Evolutionary conservation across 2,797 vertebrate species (phyloP), one percentile per base, ranked within the genome.

Genomic region (Chromobotia macracanthus): DNA sequence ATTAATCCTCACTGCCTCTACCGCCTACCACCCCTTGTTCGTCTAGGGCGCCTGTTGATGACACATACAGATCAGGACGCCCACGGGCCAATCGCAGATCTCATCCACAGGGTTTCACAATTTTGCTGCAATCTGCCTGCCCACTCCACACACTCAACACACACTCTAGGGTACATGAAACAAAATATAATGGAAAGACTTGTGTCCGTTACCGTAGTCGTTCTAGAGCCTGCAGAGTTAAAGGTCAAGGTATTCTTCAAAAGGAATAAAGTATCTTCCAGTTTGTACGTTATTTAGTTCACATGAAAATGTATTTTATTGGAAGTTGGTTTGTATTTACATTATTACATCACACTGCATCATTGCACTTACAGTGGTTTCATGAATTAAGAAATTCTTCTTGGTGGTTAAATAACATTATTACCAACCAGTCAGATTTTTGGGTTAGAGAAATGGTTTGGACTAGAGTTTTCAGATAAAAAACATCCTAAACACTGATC

Each of bases 31-130:
- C 23, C n/a, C 73, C 48, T 9, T 8, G 35, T 75, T 71, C 78
- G 72, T 76, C 66, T 35, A 53, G 63, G 81, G 72, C 56, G 31
- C 55, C 76, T 72, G 81, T 76, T 85, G 84, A 87, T 85, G 84
- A 83, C 86, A 81, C n/a, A 60, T 79, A 58, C 75, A 81, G 78
- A 85, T 86, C 80, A 81, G 46, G 64, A 82, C 79, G 51, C 83
- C 81, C 60, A 81, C 81, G 60, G 61, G 31, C 68, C 75, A 75
- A 81, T 67, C 80, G 74, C 72, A 65, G 67, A 66, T 38, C 75
- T 74, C 70, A 78, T 69, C 76, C 75, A 48, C 41, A 41, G 41
- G 60, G 25, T 61, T 75, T 82, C 23, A 72, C 56, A 73, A 77
- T 75, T 19, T 44, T 77, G 65, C 76, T 78, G 76, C 67, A 64